phyloP scores from a whole-genome alignment of 2,888 invertebrate genomes.

The Empis livida region DNA sequence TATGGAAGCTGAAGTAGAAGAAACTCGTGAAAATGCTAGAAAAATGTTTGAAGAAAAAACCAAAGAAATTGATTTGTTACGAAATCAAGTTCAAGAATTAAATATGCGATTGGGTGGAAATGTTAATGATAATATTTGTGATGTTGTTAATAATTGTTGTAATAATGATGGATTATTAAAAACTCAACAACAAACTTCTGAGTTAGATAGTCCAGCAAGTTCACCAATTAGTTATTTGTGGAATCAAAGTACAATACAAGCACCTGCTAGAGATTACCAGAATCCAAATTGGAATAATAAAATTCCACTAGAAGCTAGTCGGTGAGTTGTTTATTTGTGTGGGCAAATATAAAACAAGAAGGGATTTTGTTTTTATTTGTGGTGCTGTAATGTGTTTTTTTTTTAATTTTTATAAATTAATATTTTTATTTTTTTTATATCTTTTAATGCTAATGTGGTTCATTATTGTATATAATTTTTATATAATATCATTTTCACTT shows the following conservation, averaged over 20 bases:
- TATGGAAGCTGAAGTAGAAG: slow-evolving; percentile 55
- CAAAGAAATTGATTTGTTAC: slow-evolving; percentile 42
- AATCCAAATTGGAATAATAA: slow-evolving; percentile 20
- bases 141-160: not conserved
- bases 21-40: slow-evolving; percentile 39
- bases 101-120: slow-evolving; percentile 30
- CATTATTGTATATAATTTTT: not conserved
- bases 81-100: slow-evolving; percentile 38
- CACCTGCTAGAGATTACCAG: slow-evolving; percentile 28
- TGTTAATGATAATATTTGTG: slow-evolving; percentile 18
- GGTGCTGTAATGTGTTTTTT: too few species aligned
- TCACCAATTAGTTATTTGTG: slow-evolving; percentile 38
- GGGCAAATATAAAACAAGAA: too few species aligned
- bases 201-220: slow-evolving; percentile 29
- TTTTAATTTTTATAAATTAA: too few species aligned
- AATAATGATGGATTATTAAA: not conserved
- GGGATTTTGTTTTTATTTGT: too few species aligned
- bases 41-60: slow-evolving; percentile 42
- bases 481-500: slow-evolving; percentile 1
- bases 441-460: too few species aligned
- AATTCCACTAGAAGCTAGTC: slow-evolving; percentile 17
- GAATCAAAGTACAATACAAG: slow-evolving; percentile 38
- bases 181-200: slow-evolving; percentile 11
- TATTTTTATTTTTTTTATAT: too few species aligned
- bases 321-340: slow-evolving; percentile 17